These are phyloP conservation scores for Tridacna gigas DNA, from an alignment of 2,888 invertebrate genomes.

Conservation along the genomic window DNA sequence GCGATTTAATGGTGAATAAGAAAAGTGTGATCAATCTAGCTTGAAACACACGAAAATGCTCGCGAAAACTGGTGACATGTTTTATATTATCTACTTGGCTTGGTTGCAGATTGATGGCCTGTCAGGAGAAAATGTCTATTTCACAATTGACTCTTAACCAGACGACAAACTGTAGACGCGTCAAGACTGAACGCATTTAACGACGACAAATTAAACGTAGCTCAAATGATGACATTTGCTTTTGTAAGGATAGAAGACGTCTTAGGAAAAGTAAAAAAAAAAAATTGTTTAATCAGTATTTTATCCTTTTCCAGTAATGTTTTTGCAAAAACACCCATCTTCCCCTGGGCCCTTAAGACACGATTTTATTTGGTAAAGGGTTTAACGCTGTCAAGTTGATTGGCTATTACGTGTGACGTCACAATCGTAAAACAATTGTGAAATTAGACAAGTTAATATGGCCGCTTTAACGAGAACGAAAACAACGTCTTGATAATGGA, in stretches of 20 bases:
- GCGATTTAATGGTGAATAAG: neutral
- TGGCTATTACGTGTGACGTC: conserved; percentile 49
- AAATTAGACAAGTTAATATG: conserved; percentile 38
- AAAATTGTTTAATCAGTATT: too few species aligned
- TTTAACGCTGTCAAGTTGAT: conserved; percentile 42
- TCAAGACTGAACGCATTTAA: too few species aligned
- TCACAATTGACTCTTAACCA: conserved; percentile 11
- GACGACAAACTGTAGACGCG: too few species aligned
- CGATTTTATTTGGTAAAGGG: too few species aligned
- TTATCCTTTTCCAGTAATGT: too few species aligned
- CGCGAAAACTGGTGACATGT: conserved; percentile 12
- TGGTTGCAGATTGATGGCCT: conserved; percentile 35
- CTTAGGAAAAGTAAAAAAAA: too few species aligned
- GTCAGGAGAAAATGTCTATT: conserved; percentile 34
- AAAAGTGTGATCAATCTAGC: neutral
- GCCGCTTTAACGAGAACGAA: conserved; percentile 19
- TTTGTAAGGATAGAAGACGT: too few species aligned
- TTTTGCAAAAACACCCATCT: too few species aligned
- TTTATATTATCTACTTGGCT: conserved; percentile 5
- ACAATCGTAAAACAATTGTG: conserved; percentile 46
- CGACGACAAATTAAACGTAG: too few species aligned
- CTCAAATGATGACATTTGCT: too few species aligned
- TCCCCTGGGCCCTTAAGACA: too few species aligned
- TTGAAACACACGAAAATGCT: neutral
- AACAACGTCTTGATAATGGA: neutral